Conservation (phyloP, 2,888 invertebrate genomes). For the Scaptomyza flava region DNA sequence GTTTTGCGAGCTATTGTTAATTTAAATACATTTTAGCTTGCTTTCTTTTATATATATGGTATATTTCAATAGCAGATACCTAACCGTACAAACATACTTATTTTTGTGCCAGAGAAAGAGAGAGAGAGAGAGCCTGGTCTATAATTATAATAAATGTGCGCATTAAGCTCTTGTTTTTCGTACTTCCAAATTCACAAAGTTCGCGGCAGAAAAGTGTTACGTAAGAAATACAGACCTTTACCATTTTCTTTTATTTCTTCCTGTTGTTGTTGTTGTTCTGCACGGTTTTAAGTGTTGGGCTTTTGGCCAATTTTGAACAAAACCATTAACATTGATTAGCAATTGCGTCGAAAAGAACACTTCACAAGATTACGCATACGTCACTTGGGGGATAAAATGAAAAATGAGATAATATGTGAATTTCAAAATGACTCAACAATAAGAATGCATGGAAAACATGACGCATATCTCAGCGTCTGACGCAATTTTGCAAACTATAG, state of each 20-base stretch:
- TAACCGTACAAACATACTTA: too few relatives aligned
- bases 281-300: neutral
- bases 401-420: conserved; percentile 13
- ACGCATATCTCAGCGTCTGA: conserved; percentile 49
- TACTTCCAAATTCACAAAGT: conserved; percentile 31
- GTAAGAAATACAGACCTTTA: conserved; percentile 1
- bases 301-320: conserved; percentile 28
- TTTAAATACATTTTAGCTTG: conserved; percentile 22
- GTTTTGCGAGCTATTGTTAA: conserved; percentile 38
- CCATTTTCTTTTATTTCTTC: conserved; percentile 9
- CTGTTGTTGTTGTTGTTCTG: conserved; percentile 1
- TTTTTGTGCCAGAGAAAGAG: neutral
- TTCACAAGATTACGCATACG: conserved; percentile 60
- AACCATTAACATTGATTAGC: conserved; percentile 71
- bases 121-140: neutral
- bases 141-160: conserved; percentile 44
- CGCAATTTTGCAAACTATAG: conserved; percentile 48
- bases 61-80: conserved; percentile 1
- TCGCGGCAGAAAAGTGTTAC: conserved; percentile 23
- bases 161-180: conserved; percentile 45
- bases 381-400: conserved; percentile 29
- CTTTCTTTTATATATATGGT: neutral
- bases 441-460: conserved; percentile 27
- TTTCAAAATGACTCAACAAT: conserved; percentile 60
- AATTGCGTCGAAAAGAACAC: conserved; percentile 45